These are phyloP conservation scores for Laterallus jamaicensis DNA, from an alignment of 2,113 vertebrate genomes.

Conservation along the genomic window DNA sequence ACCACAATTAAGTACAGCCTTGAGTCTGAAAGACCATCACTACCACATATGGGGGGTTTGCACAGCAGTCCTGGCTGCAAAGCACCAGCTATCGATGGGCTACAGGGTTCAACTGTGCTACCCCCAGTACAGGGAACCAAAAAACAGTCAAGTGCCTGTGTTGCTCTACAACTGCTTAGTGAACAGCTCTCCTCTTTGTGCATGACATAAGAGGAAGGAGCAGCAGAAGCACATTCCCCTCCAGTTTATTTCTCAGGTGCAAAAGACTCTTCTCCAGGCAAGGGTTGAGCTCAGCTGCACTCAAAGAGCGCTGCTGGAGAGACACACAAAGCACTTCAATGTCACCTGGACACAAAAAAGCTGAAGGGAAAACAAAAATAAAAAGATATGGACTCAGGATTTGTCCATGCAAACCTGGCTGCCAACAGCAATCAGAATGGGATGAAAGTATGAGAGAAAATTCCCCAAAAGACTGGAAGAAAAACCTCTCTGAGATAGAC, in stretches of 20 bases:
- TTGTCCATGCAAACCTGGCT: too few species aligned
- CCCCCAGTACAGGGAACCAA: background rate
- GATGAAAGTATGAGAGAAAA: background rate
- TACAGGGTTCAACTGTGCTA: background rate
- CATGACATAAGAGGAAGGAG: background rate
- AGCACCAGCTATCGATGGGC: background rate
- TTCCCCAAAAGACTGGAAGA: too few species aligned
- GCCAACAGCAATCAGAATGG: background rate
- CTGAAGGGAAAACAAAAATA: background rate
- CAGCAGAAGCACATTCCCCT: background rate
- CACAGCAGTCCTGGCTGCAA: too few species aligned
- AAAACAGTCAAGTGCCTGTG: rapidly evolving
- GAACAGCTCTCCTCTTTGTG: background rate
- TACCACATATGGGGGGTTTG: rapidly evolving
- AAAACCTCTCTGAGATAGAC: background rate
- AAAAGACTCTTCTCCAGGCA: background rate
- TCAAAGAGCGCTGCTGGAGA: background rate
- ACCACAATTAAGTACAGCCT: rapidly evolving
- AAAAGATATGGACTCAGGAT: rapidly evolving
- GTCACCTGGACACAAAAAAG: background rate
- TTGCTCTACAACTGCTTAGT: background rate
- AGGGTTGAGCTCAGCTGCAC: background rate
- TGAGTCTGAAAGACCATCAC: background rate
- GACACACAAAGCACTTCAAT: background rate
- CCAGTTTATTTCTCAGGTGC: background rate